Base-by-base conservation (phyloP, 2,888 invertebrate genomes). In the Phaedon cochleariae region DNA sequence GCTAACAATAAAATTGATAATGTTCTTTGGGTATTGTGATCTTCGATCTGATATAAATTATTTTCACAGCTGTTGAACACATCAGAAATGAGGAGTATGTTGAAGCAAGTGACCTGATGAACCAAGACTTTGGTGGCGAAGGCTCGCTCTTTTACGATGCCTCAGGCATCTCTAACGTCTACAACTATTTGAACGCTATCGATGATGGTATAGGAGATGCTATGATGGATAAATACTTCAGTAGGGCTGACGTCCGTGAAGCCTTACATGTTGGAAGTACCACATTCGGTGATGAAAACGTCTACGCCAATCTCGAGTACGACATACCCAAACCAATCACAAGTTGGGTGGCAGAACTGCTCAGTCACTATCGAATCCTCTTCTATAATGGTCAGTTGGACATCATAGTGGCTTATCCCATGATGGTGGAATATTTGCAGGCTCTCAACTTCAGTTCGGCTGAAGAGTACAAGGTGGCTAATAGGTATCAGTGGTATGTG, bases 341-440 rank as follows among this genome's bases (percentile, higher is more conserved):
- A 6, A 66, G 70, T 10, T 68, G 68, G 64, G 55, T 77, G 9
- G 26, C 87, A 0, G 89, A 90, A 69, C 83, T 94, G 0, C 77
- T 92, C 0, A 84, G 89, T 26, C 82, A 88, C 70, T 92, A 91
- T 75, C 85, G 86, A 80, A 87, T 94, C 10, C 86, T 95, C 45
- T 86, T 95, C 61, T 96, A 95, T 81, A 95, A 90, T 78, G 96
- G 96, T 0, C 96, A 96, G 79, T 80, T 96, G 67, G 96, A 97
- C 80, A 90, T 96, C 10, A 93, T 95, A 67, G 92, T 95, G 0
- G 93, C 94, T 0, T 93, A 94, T 82, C 93, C 94, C 0, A 79
- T 93, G 58, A 95, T 95, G 0, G 87, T 91, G 20, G 91, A 90
- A 77, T 94, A 92, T 81, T 82, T 96, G 22, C 85, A 87, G 67